Percentiles rank a stretch among this genome's conserved stretches.
Conservation (phyloP, 2,888 invertebrate genomes). For the Caenorhabditis angaria region DNA sequence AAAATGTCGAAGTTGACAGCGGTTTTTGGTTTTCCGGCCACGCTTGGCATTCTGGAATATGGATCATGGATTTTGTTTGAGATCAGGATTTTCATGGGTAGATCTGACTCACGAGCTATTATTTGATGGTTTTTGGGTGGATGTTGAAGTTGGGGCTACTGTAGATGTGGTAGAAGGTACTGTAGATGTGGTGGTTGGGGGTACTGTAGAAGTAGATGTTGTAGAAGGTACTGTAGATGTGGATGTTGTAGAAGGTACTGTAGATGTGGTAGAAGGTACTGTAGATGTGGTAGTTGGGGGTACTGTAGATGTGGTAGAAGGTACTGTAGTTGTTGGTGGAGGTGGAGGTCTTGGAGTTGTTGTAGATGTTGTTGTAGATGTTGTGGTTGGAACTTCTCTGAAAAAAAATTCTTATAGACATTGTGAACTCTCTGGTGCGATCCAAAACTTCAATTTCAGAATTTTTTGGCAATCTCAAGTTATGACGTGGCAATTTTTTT, state of each 20-base stretch:
- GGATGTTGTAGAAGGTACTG: slow-evolving; percentile 16
- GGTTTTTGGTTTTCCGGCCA: slow-evolving; percentile 40
- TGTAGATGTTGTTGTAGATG: slow-evolving; percentile 13
- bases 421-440: too few species aligned
- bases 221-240: slow-evolving; percentile 18
- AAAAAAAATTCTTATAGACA: not conserved
- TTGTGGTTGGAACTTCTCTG: slow-evolving; percentile 10
- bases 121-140: not conserved
- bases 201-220: slow-evolving; percentile 7
- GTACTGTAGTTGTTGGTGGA: slow-evolving; percentile 10
- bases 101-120: slow-evolving; percentile 14
- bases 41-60: slow-evolving; percentile 11
- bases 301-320: slow-evolving; percentile 9
- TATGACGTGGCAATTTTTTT: too few species aligned
- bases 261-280: slow-evolving; percentile 11
- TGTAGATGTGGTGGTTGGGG: not conserved
- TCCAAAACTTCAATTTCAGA: too few species aligned
- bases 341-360: slow-evolving; percentile 17
- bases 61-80: slow-evolving; percentile 9
- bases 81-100: not conserved
- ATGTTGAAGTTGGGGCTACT: not conserved
- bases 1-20: slow-evolving; percentile 71
- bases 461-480: too few species aligned
- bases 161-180: slow-evolving; percentile 11
- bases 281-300: slow-evolving; percentile 21